Evolutionary conservation across 2,888 invertebrate genomes (phyloP), one percentile per base, ranked within the genome.

Genomic region (Parasteatoda lunata): DNA sequence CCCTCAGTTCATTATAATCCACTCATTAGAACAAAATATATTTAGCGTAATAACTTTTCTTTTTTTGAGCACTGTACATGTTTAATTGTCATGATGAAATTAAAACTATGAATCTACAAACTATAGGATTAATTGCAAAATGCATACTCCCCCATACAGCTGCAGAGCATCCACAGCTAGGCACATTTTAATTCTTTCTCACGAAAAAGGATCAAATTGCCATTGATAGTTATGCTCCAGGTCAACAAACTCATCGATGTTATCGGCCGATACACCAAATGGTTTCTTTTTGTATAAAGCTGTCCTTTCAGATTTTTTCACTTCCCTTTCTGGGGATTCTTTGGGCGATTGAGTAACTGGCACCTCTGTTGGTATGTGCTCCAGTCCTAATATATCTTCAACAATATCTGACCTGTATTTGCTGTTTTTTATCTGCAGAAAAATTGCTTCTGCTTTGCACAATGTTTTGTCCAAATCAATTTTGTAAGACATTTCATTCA

Each of bases 401-500:
- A 89, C 81, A 49, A 80, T 77, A 54, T 87, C 76, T 2, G 89
- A 88, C 4, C 84, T 68, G 30, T 87, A 87, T 68, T 79, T 79
- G 86, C 91, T 91, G 76, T 91, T 89, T 66, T 90, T 90, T 64
- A 99, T 93, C 92, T 99, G 98, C 90, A 96, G 94, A 92, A 95
- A 98, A 90, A 99, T 97, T 8, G 96, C 96, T 92, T 99, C 98
- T 0, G 98, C 98, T 88, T 95, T 94, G 90, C 95, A 95, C 48
- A 99, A 92, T 75, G 96, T 95, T 89, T 94, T 94, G 87, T 96
- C 95, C 8, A 99, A 93, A 91, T 98, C 95, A 75, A 99, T 95
- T 89, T 95, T 94, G 92, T 96, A 95, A 11, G 97, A 96, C 89
- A 99, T 93, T 91, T 99, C 98, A 93, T 99, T 99, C 89, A 99